Evolutionary conservation across 2,113 vertebrate genomes (phyloP), one percentile per base, ranked within the genome.

Genomic region (Osmerus eperlanus): DNA sequence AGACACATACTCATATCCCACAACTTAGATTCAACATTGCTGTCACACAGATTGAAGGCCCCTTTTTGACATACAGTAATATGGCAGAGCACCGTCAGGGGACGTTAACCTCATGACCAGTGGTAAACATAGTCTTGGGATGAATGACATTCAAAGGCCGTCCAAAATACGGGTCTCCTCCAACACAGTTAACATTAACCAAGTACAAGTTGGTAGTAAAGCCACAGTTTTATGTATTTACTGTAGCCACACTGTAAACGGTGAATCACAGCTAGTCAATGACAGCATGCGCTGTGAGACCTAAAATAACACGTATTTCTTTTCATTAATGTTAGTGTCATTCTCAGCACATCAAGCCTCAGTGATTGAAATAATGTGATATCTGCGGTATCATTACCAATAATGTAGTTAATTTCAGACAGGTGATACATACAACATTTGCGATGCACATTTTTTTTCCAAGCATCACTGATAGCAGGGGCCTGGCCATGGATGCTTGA

Each of bases 401-500:
- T 85, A 84, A 79, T 83, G 78, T 73, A 75, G 70, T 60, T 77
- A 68, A 79, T 84, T 85, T 76, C 81, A 21, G 61, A 73, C 83
- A 80, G 86, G 83, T 84, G 83, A 80, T 62, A 70, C 80, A 65
- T 25, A 56, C 65, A 87, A 88, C 75, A 82, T 78, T 82, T 81
- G 75, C 77, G 76, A 74, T 65, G 84, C 70, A 79, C 84, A 71
- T 67, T 83, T 84, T 87, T 81, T 83, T 82, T 80, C 82, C 69
- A 80, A 89, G 84, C 76, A 75, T 77, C 84, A 81, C 78, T 51
- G 78, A 92, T 92, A 92, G 94, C 84, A 86, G 90, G 92, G 91
- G 93, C 91, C 91, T 93, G 92, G 95, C 95, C 94, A 94, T 92
- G 96, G 96, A 96, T 98, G 95, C 95, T 97, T 95, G 94, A 96